A percentile compares a stretch with the other conserved stretches of the same genome.
These are phyloP conservation scores for Calliopum simillimum DNA, from an alignment of 2,888 invertebrate species.

Conservation along the genomic window DNA sequence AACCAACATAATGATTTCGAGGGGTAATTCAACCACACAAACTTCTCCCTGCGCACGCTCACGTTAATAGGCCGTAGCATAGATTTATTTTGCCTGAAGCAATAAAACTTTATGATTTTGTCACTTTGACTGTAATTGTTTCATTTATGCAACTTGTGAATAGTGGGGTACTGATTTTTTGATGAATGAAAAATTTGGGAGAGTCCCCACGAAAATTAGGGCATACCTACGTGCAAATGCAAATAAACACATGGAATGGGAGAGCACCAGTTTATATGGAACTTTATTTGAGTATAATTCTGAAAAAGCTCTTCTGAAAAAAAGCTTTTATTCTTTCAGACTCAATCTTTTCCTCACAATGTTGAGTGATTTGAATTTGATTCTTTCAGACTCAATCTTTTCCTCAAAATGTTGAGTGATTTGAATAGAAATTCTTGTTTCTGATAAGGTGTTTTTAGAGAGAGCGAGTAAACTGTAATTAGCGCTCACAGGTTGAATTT, in stretches of 20 bases:
- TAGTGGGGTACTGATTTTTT: background rate
- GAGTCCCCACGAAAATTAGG: slow-evolving; percentile 35
- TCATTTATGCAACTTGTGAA: background rate
- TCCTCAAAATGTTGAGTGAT: no score
- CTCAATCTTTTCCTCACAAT: background rate
- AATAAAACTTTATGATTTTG: slow-evolving; percentile 38
- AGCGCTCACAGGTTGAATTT: no score
- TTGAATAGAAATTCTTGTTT: no score
- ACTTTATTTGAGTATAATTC: background rate
- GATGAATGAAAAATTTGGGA: background rate
- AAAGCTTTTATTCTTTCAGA: background rate
- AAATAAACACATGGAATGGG: slow-evolving; percentile 8
- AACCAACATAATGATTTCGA: no score
- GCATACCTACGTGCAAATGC: slow-evolving; percentile 11
- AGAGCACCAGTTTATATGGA: slow-evolving; percentile 20
- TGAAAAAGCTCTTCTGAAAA: background rate
- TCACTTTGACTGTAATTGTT: slow-evolving; percentile 3
- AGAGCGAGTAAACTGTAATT: background rate
- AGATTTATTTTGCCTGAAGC: slow-evolving; percentile 36
- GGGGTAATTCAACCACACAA: no score
- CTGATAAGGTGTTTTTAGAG: slow-evolving; percentile 9
- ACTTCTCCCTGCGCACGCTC: no score
- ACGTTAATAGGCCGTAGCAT: no score
- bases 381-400: background rate
- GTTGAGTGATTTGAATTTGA: background rate